Evolutionary conservation across 2,113 vertebrate genomes (phyloP).

Genomic region (Oncorhynchus clarkii): DNA sequence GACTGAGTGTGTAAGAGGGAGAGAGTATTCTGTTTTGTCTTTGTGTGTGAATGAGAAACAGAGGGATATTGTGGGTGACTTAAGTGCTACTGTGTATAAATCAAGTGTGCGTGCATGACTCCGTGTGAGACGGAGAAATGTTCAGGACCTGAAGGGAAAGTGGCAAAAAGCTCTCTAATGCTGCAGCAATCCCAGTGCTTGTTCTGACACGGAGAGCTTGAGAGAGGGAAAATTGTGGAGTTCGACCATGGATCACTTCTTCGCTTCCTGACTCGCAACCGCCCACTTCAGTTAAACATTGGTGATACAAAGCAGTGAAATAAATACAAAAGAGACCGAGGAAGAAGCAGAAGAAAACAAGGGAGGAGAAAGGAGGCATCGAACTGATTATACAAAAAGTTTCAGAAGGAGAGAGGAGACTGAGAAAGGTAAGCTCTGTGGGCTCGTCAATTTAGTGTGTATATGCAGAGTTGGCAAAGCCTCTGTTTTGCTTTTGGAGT

Average conservation of each 20-base stretch:
- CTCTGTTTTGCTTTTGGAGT: neutral
- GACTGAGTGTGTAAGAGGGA: neutral
- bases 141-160: neutral
- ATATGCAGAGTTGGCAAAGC: neutral
- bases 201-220: conserved; percentile 6
- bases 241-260: neutral
- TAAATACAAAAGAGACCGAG: too few relatives aligned
- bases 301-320: too few relatives aligned
- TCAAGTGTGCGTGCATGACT: too few relatives aligned
- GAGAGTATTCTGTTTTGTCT: neutral
- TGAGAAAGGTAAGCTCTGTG: neutral
- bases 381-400: neutral
- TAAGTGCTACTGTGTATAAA: neutral
- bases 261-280: conserved; percentile 15
- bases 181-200: conserved; percentile 8
- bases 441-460: neutral
- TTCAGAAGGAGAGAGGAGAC: neutral
- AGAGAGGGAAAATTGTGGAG: conserved; percentile 4
- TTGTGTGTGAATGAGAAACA: neutral
- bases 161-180: neutral
- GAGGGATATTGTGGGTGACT: neutral
- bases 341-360: too few relatives aligned
- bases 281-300: conserved; percentile 15
- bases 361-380: neutral
- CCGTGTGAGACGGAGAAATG: too few relatives aligned